Conservation (phyloP, 2,113 vertebrate species). For the Solea senegalensis region DNA sequence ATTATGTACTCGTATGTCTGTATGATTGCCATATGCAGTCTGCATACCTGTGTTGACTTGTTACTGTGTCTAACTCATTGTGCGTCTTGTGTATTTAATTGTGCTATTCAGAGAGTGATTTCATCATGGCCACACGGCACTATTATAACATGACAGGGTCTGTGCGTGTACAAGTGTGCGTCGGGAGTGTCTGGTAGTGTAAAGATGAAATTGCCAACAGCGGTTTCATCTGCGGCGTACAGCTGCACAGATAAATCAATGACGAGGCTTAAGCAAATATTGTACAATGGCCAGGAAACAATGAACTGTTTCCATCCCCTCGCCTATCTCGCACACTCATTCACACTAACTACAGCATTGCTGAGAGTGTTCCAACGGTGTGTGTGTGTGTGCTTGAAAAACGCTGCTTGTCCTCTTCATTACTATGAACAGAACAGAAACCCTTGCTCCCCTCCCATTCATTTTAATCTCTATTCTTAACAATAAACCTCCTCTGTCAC, state of each 20-base stretch:
- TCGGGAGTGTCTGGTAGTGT: conserved; percentile 38
- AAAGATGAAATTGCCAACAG: conserved; percentile 70
- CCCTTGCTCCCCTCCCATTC: conserved; percentile 61
- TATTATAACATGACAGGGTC: conserved; percentile 10
- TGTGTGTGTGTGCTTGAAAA: conserved; percentile 43
- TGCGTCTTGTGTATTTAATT: conserved; percentile 8
- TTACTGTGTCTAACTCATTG: neutral
- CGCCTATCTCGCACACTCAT: conserved; percentile 35
- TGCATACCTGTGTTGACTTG: conserved; percentile 9
- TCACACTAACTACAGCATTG: conserved; percentile 31
- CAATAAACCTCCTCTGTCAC: conserved; percentile 66
- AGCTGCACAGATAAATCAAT: conserved; percentile 80
- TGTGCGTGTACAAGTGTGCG: conserved; percentile 22
- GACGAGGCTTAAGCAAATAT: conserved; percentile 79
- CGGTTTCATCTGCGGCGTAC: conserved; percentile 74
- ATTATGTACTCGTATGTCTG: neutral
- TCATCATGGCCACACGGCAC: conserved; percentile 27
- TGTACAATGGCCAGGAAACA: conserved; percentile 78
- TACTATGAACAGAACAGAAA: conserved; percentile 64
- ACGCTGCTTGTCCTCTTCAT: conserved; percentile 73
- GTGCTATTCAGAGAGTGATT: conserved; percentile 24
- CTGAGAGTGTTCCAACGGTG: conserved; percentile 31
- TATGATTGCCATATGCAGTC: conserved; percentile 6
- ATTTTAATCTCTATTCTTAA: conserved; percentile 79
- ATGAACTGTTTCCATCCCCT: conserved; percentile 38